Conservation (phyloP, 2,888 invertebrate genomes). For the Tricholauxania praeusta region DNA sequence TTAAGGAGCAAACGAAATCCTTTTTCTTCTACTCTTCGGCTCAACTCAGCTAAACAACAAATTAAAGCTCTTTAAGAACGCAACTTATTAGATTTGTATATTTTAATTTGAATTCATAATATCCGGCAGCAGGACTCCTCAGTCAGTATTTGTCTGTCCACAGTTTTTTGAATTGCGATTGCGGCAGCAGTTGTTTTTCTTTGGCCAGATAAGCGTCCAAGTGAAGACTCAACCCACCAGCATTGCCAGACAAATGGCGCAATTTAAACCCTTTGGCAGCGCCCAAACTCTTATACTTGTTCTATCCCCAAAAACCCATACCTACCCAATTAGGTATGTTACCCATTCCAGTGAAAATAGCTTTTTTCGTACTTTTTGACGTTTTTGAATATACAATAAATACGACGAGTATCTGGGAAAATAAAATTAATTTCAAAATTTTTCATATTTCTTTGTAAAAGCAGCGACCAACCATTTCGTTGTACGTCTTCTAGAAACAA, state of each 20-base stretch:
- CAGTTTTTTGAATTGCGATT: slow-evolving; percentile 10
- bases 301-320: background rate
- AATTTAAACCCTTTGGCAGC: slow-evolving; percentile 55
- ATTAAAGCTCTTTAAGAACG: slow-evolving; percentile 60
- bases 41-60: slow-evolving; percentile 40
- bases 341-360: too few species aligned
- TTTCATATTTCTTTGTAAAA: slow-evolving; percentile 46
- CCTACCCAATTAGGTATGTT: background rate
- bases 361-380: background rate
- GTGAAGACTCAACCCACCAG: slow-evolving; percentile 15
- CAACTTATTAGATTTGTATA: slow-evolving; percentile 66
- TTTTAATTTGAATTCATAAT: slow-evolving; percentile 67
- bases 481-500: slow-evolving; percentile 23
- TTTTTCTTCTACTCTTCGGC: slow-evolving; percentile 3
- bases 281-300: background rate
- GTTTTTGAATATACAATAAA: slow-evolving; percentile 22
- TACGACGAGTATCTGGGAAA: slow-evolving; percentile 47
- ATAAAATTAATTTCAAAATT: slow-evolving; percentile 62
- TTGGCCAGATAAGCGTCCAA: slow-evolving; percentile 9
- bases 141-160: slow-evolving; percentile 10
- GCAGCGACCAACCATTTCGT: background rate
- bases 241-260: slow-evolving; percentile 42
- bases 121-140: slow-evolving; percentile 45
- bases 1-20: slow-evolving; percentile 2
- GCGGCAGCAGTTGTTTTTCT: slow-evolving; percentile 32